A percentile compares a stretch with the other conserved stretches of the same genome.
phyloP scores from a whole-genome alignment of 2,113 vertebrate species.

The Ascaphus truei region DNA sequence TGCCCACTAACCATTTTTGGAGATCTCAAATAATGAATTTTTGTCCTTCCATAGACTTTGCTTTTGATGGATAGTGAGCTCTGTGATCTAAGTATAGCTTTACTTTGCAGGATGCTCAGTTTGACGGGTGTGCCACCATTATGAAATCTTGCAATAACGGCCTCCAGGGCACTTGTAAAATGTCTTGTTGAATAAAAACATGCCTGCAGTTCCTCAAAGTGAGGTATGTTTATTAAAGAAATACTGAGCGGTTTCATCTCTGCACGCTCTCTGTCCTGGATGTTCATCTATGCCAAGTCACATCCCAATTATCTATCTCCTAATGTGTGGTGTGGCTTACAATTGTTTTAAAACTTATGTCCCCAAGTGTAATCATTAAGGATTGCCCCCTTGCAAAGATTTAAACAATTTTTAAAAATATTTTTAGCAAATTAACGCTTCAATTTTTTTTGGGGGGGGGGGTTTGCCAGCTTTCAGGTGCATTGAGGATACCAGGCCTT shows the following conservation, averaged over 20 bases:
- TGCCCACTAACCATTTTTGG: too few relatives aligned
- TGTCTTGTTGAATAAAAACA: neutral
- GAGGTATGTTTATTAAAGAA: slow-evolving; percentile 14
- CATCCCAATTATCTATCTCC: neutral
- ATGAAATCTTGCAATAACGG: neutral
- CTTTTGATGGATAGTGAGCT: neutral
- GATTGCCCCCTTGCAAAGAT: neutral
- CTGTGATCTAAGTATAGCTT: neutral
- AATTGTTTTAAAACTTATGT: neutral
- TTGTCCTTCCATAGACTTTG: neutral
- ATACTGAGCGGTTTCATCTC: neutral
- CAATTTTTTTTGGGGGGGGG: neutral
- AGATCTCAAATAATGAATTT: too few relatives aligned
- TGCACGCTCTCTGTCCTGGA: neutral
- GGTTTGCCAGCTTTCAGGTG: neutral
- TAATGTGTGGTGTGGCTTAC: neutral
- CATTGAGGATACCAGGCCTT: neutral
- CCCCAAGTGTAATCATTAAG: neutral
- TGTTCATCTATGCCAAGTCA: neutral
- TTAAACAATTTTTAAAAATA: neutral
- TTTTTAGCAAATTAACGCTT: neutral
- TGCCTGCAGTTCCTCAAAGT: neutral
- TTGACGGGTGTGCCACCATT: too few relatives aligned
- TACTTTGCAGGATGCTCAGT: neutral
- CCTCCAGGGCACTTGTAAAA: neutral